Evolutionary conservation across 2,797 vertebrate species (phyloP).

Genomic region (Bovichtus diacanthus): DNA sequence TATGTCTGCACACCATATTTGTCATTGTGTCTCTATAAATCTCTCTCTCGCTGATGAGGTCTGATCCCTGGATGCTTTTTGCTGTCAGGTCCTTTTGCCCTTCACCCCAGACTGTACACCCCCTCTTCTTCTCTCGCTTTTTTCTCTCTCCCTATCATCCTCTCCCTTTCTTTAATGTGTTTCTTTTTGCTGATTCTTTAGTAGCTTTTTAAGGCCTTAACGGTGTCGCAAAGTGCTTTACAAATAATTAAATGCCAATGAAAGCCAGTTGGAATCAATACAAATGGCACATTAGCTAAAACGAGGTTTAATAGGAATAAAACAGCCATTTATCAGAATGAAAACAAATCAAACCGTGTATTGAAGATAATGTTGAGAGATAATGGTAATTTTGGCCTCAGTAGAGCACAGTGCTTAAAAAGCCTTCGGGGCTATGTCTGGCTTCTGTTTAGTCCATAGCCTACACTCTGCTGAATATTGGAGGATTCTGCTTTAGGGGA

Average conservation of each 20-base stretch:
- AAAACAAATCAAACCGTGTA: slow-evolving; percentile 30
- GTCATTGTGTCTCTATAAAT: slow-evolving; percentile 24
- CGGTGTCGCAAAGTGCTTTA: slow-evolving; percentile 33
- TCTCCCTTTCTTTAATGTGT: slow-evolving; percentile 18
- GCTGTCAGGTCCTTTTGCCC: slow-evolving; percentile 48
- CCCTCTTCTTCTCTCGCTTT: background rate
- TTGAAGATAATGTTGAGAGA: slow-evolving; percentile 15
- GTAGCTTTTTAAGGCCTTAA: slow-evolving; percentile 24
- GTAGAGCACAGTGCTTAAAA: background rate
- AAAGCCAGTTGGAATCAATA: slow-evolving; percentile 50
- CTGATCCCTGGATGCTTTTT: slow-evolving; percentile 49
- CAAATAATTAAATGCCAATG: slow-evolving; percentile 55
- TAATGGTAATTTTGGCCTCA: slow-evolving; percentile 28
- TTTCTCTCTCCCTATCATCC: background rate
- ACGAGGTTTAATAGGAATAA: slow-evolving; percentile 29
- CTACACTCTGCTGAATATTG: background rate
- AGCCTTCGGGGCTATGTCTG: background rate
- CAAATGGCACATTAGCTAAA: slow-evolving; percentile 39
- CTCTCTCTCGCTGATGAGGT: slow-evolving; percentile 31
- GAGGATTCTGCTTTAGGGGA: slow-evolving; percentile 4
- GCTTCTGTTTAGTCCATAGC: slow-evolving; percentile 27
- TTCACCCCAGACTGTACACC: slow-evolving; percentile 12
- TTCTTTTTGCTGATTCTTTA: slow-evolving; percentile 22
- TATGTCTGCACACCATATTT: slow-evolving; percentile 11
- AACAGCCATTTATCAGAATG: slow-evolving; percentile 21